phyloP scores from a whole-genome alignment of 2,888 invertebrate genomes.

The Polyommatus iphigenia region DNA sequence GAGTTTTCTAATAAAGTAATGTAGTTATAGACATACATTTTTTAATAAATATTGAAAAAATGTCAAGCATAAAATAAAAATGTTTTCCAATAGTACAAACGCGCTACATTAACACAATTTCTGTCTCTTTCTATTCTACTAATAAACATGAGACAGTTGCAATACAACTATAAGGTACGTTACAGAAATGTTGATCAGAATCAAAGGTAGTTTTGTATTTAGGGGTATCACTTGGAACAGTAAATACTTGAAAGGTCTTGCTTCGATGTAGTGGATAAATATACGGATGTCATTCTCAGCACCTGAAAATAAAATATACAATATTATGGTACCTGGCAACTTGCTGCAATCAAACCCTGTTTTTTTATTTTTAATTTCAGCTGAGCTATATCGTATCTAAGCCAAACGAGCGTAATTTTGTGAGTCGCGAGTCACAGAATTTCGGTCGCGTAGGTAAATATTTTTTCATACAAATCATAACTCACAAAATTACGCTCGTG shows the following conservation, averaged over 20 bases:
- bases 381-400: no score
- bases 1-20: neutral
- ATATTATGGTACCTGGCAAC: no score
- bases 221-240: conserved; percentile 8
- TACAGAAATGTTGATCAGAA: neutral
- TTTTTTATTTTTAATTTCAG: no score
- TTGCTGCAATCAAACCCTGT: no score
- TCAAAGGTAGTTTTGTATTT: neutral
- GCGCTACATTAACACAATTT: neutral
- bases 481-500: no score
- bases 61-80: no score
- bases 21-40: neutral
- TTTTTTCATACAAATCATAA: no score
- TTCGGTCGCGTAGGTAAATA: no score
- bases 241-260: neutral
- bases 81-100: no score
- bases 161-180: neutral
- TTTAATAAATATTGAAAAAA: no score
- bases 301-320: neutral
- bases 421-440: no score
- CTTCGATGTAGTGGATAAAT: neutral
- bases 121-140: neutral
- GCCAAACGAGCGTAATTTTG: no score
- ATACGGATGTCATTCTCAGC: neutral
- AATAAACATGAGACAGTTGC: conserved; percentile 6